phyloP scores from a whole-genome alignment of 2,113 vertebrate species.

The Collichthys lucidus region DNA sequence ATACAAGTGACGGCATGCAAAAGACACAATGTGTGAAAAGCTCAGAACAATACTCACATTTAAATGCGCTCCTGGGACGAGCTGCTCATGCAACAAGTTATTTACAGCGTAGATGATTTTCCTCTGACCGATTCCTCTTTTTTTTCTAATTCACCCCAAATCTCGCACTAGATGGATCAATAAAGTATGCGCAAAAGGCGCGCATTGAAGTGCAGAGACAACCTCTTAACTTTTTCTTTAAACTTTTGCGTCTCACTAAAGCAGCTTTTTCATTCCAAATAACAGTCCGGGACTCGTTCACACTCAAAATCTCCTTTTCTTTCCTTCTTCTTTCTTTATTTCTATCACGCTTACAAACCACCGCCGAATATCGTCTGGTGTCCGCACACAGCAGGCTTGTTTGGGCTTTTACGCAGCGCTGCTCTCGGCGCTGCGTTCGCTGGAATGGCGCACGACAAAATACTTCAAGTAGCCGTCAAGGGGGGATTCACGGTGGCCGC shows the following conservation, averaged over 20 bases:
- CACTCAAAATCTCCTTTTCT: neutral
- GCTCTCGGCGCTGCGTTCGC: constrained; percentile 51
- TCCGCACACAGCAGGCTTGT: constrained; percentile 13
- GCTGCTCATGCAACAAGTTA: constrained; percentile 71
- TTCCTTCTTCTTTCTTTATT: neutral
- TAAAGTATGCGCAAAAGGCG: constrained; percentile 30
- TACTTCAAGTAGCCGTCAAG: constrained; percentile 13
- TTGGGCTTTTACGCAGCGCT: constrained; percentile 64
- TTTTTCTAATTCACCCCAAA: neutral
- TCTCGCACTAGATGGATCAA: constrained; percentile 6
- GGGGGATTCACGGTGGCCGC: constrained; percentile 19
- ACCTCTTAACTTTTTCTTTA: constrained; percentile 56
- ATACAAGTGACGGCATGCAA: constrained; percentile 24
- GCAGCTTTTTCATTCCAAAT: neutral
- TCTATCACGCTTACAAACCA: constrained; percentile 5
- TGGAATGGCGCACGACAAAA: constrained; percentile 50
- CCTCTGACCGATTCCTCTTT: constrained; percentile 8
- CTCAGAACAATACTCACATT: constrained; percentile 64
- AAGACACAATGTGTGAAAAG: neutral
- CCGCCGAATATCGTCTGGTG: neutral
- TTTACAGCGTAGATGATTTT: constrained; percentile 24
- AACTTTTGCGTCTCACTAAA: constrained; percentile 45
- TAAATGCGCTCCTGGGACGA: constrained; percentile 44
- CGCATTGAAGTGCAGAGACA: neutral
- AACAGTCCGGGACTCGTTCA: neutral